Conservation (phyloP, 2,797 vertebrate species). For the Brachyalestes nurse region DNA sequence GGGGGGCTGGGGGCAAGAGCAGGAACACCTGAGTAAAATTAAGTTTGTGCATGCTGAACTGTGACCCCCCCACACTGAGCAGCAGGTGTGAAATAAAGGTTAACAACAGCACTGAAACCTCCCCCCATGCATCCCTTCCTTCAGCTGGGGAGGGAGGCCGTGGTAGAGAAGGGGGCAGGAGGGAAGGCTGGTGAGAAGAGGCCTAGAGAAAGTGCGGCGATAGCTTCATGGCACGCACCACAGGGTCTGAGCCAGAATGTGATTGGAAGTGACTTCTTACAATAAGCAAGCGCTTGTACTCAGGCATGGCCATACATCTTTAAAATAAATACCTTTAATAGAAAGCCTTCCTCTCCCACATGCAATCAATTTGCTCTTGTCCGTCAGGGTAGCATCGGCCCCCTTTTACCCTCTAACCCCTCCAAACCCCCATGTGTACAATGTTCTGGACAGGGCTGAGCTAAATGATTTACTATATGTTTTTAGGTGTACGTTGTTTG, state of each 20-base stretch:
- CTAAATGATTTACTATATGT: conserved; percentile 48
- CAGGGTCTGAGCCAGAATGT: conserved; percentile 49
- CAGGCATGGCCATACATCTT: conserved; percentile 55
- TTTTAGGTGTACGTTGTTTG: conserved; percentile 36
- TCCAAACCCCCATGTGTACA: conserved; percentile 68
- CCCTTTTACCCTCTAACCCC: conserved; percentile 74
- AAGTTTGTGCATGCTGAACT: conserved; percentile 76
- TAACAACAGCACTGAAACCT: conserved; percentile 69
- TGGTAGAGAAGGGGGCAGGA: conserved; percentile 41
- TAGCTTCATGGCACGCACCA: conserved; percentile 51
- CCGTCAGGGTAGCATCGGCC: conserved; percentile 75
- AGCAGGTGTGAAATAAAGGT: conserved; percentile 83
- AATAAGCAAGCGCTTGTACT: conserved; percentile 58
- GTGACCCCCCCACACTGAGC: conserved; percentile 75
- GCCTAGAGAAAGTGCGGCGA: conserved; percentile 59
- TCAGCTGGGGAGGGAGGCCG: conserved; percentile 43
- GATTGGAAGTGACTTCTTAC: conserved; percentile 64
- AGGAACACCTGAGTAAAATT: conserved; percentile 79
- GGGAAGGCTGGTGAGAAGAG: conserved; percentile 43
- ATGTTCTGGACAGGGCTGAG: conserved; percentile 34
- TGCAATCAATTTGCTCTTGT: conserved; percentile 80
- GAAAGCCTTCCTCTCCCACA: conserved; percentile 69
- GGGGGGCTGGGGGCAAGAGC: conserved; percentile 19
- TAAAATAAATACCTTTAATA: conserved; percentile 69
- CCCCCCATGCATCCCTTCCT: conserved; percentile 36